Conservation (phyloP, 2,113 vertebrate genomes). For the Sceloporus tristichus region DNA sequence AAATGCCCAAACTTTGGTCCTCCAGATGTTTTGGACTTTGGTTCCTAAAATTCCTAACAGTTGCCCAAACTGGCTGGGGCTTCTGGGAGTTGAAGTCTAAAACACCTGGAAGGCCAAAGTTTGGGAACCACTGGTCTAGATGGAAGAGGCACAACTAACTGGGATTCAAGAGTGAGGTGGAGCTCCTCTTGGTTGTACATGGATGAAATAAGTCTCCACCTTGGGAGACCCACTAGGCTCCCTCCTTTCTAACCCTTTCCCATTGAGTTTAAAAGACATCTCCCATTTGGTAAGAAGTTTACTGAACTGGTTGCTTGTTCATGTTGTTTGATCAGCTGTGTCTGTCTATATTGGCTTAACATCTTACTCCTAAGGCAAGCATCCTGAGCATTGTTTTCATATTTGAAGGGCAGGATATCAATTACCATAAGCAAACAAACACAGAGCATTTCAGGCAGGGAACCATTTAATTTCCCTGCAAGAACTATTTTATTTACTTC, state of each 20-base stretch:
- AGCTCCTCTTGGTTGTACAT: not conserved
- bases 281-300: not conserved
- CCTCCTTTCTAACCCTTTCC: not conserved
- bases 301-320: not conserved
- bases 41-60: too few relatives aligned
- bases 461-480: not conserved
- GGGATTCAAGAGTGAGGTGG: not conserved
- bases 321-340: not conserved
- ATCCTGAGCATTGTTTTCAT: not conserved
- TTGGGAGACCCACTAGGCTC: not conserved
- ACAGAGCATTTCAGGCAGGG: not conserved
- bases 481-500: not conserved
- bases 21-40: not conserved
- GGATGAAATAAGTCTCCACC: not conserved
- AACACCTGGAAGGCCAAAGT: not conserved
- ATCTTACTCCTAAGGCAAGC: not conserved
- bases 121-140: not conserved
- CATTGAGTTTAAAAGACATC: not conserved
- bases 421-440: constrained; percentile 4
- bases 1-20: not conserved
- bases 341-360: not conserved
- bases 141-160: not conserved
- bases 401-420: not conserved
- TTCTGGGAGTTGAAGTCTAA: too few relatives aligned
- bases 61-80: too few relatives aligned